phyloP scores from a whole-genome alignment of 2,888 invertebrate species.

The Nasonovia ribisnigri region DNA sequence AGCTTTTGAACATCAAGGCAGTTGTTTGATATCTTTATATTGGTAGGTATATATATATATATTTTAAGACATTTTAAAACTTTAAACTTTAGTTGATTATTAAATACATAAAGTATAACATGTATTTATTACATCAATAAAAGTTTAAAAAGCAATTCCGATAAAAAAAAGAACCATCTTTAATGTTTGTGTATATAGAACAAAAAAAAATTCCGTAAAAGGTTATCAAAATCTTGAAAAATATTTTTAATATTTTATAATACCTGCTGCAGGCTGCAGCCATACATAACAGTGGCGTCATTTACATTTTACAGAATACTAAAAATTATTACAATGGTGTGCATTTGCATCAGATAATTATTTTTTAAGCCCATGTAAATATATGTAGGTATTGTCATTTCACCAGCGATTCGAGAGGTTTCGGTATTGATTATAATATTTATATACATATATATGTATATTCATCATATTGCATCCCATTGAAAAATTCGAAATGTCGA shows the following conservation, averaged over 20 bases:
- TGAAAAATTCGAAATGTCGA: not conserved
- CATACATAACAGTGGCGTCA: not conserved
- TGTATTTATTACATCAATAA: not conserved
- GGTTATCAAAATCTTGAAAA: not conserved
- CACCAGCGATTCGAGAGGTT: not conserved
- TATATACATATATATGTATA: not conserved
- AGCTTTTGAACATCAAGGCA: not conserved
- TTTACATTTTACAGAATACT: not conserved
- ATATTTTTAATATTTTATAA: not conserved
- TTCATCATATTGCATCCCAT: not conserved
- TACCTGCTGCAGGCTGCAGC: not conserved
- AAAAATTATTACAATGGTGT: not conserved
- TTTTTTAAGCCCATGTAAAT: not conserved
- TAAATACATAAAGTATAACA: not conserved
- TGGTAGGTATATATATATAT: not conserved
- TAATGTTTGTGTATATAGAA: not conserved
- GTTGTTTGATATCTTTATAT: not conserved
- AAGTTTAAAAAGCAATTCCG: not conserved
- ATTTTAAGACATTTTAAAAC: not conserved
- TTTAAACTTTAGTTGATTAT: not conserved
- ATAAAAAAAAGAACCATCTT: not conserved
- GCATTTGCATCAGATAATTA: not conserved
- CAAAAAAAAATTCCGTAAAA: not conserved
- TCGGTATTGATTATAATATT: constrained; percentile 6
- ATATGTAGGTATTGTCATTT: not conserved